These are phyloP conservation scores for Leuctra nigra DNA, from an alignment of 2,888 invertebrate species.

Conservation along the genomic window DNA sequence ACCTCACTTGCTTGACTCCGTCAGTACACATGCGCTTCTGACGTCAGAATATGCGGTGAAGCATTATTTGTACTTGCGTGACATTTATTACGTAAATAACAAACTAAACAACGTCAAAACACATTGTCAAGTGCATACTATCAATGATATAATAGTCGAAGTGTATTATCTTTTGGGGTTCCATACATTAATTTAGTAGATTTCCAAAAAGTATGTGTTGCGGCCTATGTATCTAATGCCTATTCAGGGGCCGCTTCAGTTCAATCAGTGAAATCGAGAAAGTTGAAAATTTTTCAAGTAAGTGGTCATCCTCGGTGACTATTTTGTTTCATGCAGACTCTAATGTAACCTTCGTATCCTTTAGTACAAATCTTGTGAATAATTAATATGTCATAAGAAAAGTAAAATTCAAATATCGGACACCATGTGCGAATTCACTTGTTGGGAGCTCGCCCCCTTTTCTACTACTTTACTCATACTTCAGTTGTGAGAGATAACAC, in stretches of 20 bases:
- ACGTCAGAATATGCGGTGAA: background rate
- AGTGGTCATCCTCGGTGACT: too few relatives aligned
- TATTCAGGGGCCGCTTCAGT: background rate
- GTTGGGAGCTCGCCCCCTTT: conserved; percentile 6
- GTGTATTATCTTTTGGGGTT: background rate
- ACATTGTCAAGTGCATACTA: too few relatives aligned
- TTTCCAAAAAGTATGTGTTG: background rate
- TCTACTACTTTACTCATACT: background rate
- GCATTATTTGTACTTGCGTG: background rate
- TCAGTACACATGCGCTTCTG: background rate
- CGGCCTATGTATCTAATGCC: background rate
- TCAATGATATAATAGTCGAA: too few relatives aligned
- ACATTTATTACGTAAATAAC: background rate
- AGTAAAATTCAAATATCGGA: too few relatives aligned
- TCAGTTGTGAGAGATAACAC: too few relatives aligned
- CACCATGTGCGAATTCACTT: conserved; percentile 4
- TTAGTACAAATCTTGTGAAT: too few relatives aligned
- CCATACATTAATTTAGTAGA: background rate
- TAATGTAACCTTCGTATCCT: too few relatives aligned
- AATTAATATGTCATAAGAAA: too few relatives aligned
- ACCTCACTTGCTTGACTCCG: background rate
- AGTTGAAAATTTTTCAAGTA: background rate
- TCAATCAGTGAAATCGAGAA: background rate
- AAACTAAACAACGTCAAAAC: background rate
- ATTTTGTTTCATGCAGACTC: too few relatives aligned